Base-by-base conservation (phyloP, 2,888 invertebrate species). In the Cryptocephalus moraei region DNA sequence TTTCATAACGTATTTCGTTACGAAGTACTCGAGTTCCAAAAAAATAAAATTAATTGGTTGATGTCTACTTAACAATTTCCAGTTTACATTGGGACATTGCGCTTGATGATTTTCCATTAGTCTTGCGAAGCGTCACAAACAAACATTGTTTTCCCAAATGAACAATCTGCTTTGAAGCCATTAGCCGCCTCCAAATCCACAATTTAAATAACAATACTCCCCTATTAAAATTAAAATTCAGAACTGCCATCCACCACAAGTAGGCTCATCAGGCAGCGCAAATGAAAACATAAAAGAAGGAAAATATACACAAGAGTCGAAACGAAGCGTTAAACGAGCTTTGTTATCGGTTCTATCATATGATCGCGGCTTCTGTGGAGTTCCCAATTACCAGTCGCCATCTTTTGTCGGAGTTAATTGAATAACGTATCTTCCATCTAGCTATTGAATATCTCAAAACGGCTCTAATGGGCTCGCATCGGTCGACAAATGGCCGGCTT, bases 271-370 rank as follows among this genome's bases (percentile, higher is more conserved):
- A 51, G 50, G 52, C 51, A 51, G n/a, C 12, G 12, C 22, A 42
- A 51, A 54, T 54, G 52, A 46, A 53, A 55, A 49, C 46, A 48
- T 32, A 42, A 49, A 50, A 48, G 52, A 48, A 46, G 40, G 50
- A 48, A 52, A 53, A 52, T 32, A 32, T 42, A 50, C 50, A 56
- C 54, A 51, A 49, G 48, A 46, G 49, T 51, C 48, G 51, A 53
- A 56, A 53, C 56, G 54, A 48, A 55, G 56, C 56, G 56, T 53
- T 52, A 56, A 56, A 56, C 54, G 52, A 53, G 45, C 51, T 55
- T 56, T 56, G 56, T 56, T 46, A 47, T 50, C 48, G 45, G 41
- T 48, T 48, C 52, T 48, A 54, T 54, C 54, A 54, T 48, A 49
- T 49, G 56, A 56, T 55, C 54, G 48, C 48, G 51, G 46, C 47